These are phyloP conservation scores for Salvelinus fontinalis DNA, from an alignment of 2,113 vertebrate species.

Conservation along the genomic window DNA sequence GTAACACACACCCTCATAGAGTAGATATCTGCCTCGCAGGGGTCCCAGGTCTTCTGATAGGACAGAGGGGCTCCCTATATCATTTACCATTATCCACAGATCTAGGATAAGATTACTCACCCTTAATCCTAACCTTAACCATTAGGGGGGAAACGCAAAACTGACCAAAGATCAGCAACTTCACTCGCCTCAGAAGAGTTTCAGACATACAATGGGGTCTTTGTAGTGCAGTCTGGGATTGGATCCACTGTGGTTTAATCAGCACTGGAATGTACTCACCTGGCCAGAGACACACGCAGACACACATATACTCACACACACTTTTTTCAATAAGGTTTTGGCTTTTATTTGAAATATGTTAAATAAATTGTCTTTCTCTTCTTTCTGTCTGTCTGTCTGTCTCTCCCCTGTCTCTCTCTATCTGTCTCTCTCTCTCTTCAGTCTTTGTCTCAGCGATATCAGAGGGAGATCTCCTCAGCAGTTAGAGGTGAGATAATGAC, in stretches of 20 bases:
- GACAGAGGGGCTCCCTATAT: not conserved
- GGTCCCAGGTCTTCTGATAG: not conserved
- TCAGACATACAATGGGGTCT: slow-evolving; percentile 57
- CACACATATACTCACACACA: no score
- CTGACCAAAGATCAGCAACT: not conserved
- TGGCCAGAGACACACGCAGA: slow-evolving; percentile 16
- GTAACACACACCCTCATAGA: slow-evolving; percentile 73
- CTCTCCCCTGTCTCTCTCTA: not conserved
- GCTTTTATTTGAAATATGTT: no score
- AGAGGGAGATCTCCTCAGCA: slow-evolving; percentile 76
- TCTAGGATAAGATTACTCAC: slow-evolving; percentile 7
- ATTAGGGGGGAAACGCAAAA: slow-evolving; percentile 11
- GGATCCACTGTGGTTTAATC: slow-evolving; percentile 61
- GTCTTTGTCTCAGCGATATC: slow-evolving; percentile 82
- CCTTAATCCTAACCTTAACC: slow-evolving; percentile 14
- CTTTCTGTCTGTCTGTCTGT: no score
- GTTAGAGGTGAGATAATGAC: slow-evolving; percentile 73
- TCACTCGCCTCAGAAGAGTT: not conserved
- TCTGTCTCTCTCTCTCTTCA: slow-evolving; percentile 58
- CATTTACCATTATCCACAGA: not conserved
- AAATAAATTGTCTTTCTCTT: not conserved
- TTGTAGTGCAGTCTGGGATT: slow-evolving; percentile 57
- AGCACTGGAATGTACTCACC: slow-evolving; percentile 68
- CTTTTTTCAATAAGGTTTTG: not conserved
- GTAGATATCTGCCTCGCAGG: slow-evolving; percentile 1